Percentiles rank a stretch among this genome's conserved stretches.
phyloP scores from a whole-genome alignment of 2,888 invertebrate genomes.

The Clepsis dumicolana region DNA sequence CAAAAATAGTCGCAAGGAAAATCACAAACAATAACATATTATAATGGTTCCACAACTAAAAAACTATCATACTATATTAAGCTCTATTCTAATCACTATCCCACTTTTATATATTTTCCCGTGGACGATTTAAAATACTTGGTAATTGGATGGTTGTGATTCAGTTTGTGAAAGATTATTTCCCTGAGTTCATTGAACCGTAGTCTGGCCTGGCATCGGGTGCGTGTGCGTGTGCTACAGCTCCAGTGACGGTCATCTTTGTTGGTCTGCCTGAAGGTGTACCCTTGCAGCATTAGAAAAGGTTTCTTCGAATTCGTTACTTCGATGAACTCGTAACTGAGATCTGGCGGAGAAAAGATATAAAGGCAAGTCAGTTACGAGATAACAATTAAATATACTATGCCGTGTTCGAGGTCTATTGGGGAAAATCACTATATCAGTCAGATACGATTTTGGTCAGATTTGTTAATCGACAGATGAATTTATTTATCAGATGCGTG shows the following conservation, averaged over 20 bases:
- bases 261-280: constrained; percentile 33
- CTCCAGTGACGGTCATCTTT: constrained; percentile 33
- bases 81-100: not conserved
- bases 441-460: too few relatives aligned
- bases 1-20: too few relatives aligned
- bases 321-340: constrained; percentile 23
- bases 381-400: not conserved
- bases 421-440: too few relatives aligned
- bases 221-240: constrained; percentile 20
- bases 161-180: constrained; percentile 35
- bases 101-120: constrained; percentile 27
- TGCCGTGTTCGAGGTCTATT: too few relatives aligned
- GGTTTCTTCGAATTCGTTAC: constrained; percentile 26
- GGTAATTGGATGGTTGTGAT: constrained; percentile 45
- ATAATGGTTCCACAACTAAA: too few relatives aligned
- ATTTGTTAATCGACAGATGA: too few relatives aligned
- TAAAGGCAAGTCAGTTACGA: not conserved
- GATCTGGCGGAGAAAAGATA: not conserved
- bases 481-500: too few relatives aligned
- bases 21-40: too few relatives aligned
- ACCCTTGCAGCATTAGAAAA: constrained; percentile 27
- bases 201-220: constrained; percentile 46
- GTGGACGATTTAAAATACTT: not conserved
- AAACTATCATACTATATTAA: not conserved
- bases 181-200: constrained; percentile 26